These are phyloP conservation scores for Phasia obesa DNA, from an alignment of 2,888 invertebrate species.

Conservation along the genomic window DNA sequence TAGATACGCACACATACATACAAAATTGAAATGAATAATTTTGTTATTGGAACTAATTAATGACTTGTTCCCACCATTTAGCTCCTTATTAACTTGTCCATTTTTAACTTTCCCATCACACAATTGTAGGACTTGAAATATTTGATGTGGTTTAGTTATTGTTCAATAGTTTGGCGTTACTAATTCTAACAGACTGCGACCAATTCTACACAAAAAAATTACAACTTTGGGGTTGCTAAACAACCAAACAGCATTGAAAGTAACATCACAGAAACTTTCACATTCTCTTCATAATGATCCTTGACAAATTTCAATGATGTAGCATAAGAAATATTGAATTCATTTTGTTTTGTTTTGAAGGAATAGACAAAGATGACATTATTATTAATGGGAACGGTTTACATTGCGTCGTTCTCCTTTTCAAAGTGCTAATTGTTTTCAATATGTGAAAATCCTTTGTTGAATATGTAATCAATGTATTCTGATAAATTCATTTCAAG, in stretches of 20 bases:
- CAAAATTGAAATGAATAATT: constrained; percentile 33
- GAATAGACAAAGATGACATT: constrained; percentile 32
- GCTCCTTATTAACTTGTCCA: constrained; percentile 68
- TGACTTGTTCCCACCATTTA: constrained; percentile 66
- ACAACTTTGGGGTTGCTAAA: constrained; percentile 60
- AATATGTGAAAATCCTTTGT: neutral
- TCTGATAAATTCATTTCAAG: no score
- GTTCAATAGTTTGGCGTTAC: constrained; percentile 72
- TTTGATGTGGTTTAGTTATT: constrained; percentile 65
- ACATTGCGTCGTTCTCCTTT: neutral
- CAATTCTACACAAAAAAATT: constrained; percentile 76
- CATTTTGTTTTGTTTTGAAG: constrained; percentile 72
- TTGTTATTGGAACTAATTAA: constrained; percentile 56
- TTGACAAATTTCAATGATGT: constrained; percentile 79
- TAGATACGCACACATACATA: neutral
- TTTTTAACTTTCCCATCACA: constrained; percentile 65
- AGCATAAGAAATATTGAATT: constrained; percentile 73
- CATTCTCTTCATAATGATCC: constrained; percentile 77
- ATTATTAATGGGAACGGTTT: constrained; percentile 39
- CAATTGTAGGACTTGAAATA: constrained; percentile 19
- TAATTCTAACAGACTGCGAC: constrained; percentile 82
- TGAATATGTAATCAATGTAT: neutral
- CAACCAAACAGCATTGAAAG: constrained; percentile 66
- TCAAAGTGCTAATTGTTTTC: constrained; percentile 23
- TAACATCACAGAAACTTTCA: constrained; percentile 54